Evolutionary conservation across 64 coral and sea anemone genomes (phyloP), one percentile per base, ranked within the genome.

Genomic region (Cladopsammia gracilis): DNA sequence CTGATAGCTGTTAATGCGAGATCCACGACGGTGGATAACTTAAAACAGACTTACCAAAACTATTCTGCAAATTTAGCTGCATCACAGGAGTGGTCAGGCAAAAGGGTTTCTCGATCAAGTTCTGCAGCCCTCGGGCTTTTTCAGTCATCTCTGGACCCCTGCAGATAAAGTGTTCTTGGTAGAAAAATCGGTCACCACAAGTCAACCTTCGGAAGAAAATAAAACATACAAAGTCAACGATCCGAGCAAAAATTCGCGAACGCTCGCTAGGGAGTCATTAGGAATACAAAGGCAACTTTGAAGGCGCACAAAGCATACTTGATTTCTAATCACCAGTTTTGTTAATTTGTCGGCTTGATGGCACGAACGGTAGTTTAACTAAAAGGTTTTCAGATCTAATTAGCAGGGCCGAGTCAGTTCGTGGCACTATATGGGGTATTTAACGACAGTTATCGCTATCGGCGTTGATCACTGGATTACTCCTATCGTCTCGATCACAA

Each of bases 371-470:
- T 84, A 20, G 72, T 75, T 84, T 84, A 67, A 12, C 34, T 84
- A 84, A 84, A 84, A 50, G 58, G 80, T 47, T 84, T 84, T 84
- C 62, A 67, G 24, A 48, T 48, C 42, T 84, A 84, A 84, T 84
- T 84, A 68, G 61, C 62, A 50, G n/a, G 60, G 44, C 19, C 4
- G 19, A 22, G 18, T 16, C 22, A 11, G 19, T 84, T 84, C 80
- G 80, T 83, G 80, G 49, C 80, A 66, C 45, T 9, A 50, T 12
- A n/a, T 49, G 19, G 45, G 10, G 10, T 14, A 48, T 42, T 66
- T 64, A 64, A 4, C 8, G 14, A 8, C 10, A 66, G 62, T 66
- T 64, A 64, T 49, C 26, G 14, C 18, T 75, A 72, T 44, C 46
- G 19, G 15, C 47, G 20, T 15, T 12, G 43, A 18, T 15, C 25